Evolutionary conservation across 2,113 vertebrate genomes (phyloP).

Genomic region (Asarcornis scutulata): DNA sequence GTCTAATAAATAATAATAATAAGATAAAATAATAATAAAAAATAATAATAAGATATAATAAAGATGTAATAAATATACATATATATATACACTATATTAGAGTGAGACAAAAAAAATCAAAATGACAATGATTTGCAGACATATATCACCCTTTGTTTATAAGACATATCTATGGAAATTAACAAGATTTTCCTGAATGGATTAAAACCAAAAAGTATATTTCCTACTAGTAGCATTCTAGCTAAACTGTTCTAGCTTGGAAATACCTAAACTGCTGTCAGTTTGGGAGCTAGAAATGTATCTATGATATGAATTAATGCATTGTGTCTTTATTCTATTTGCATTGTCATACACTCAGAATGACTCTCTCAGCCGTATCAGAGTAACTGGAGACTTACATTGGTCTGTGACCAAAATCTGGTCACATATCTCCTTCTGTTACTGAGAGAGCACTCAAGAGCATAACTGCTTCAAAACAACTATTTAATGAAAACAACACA

Average conservation of each 20-base stretch:
- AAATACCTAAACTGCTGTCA: background rate
- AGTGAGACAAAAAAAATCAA: background rate
- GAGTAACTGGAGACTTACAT: background rate
- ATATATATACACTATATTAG: too few species aligned
- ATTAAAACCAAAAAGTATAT: background rate
- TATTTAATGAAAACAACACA: background rate
- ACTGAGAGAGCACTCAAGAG: accelerated
- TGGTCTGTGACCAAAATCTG: background rate
- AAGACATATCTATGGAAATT: background rate
- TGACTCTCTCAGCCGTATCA: background rate
- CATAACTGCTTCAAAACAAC: background rate
- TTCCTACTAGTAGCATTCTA: background rate
- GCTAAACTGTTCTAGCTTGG: background rate
- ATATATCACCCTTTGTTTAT: background rate
- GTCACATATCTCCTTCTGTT: background rate
- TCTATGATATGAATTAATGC: background rate
- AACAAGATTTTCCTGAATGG: background rate
- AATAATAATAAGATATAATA: too few species aligned
- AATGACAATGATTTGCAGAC: background rate
- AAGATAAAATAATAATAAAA: too few species aligned
- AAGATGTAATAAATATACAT: too few species aligned
- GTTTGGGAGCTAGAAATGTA: background rate
- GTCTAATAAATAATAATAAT: too few species aligned
- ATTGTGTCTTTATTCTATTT: background rate
- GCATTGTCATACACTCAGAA: background rate